phyloP scores from a whole-genome alignment of 2,113 vertebrate species.

The Sebastes fasciatus region DNA sequence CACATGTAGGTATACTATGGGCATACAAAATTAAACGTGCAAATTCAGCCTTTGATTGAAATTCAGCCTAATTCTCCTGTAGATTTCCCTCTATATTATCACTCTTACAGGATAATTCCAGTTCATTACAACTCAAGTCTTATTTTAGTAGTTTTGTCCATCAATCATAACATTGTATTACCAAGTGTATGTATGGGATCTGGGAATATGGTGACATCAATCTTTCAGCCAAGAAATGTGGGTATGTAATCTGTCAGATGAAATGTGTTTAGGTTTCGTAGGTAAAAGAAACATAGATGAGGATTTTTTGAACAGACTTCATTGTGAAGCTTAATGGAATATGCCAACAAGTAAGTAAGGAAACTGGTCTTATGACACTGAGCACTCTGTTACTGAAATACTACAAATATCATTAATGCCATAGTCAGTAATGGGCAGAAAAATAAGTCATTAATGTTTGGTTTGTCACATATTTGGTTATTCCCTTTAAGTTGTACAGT shows the following conservation, averaged over 20 bases:
- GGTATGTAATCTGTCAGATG: too few relatives aligned
- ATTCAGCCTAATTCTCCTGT: neutral
- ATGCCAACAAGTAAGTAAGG: neutral
- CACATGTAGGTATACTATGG: neutral
- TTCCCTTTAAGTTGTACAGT: neutral
- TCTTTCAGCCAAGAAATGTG: neutral
- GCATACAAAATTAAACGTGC: neutral
- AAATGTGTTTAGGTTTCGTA: too few relatives aligned
- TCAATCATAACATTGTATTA: neutral
- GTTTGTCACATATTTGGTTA: neutral
- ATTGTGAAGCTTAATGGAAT: neutral
- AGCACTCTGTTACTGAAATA: neutral
- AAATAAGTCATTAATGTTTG: neutral
- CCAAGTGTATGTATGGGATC: neutral
- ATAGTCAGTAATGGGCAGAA: neutral
- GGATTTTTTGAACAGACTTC: neutral
- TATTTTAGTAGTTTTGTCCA: neutral
- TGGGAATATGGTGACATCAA: neutral
- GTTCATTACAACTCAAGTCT: too few relatives aligned
- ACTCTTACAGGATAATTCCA: too few relatives aligned
- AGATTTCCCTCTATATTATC: too few relatives aligned
- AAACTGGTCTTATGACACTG: neutral
- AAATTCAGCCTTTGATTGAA: neutral
- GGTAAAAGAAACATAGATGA: neutral
- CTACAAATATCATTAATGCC: neutral